Conservation (phyloP, 2,113 vertebrate genomes). For the Odontesthes bonariensis region DNA sequence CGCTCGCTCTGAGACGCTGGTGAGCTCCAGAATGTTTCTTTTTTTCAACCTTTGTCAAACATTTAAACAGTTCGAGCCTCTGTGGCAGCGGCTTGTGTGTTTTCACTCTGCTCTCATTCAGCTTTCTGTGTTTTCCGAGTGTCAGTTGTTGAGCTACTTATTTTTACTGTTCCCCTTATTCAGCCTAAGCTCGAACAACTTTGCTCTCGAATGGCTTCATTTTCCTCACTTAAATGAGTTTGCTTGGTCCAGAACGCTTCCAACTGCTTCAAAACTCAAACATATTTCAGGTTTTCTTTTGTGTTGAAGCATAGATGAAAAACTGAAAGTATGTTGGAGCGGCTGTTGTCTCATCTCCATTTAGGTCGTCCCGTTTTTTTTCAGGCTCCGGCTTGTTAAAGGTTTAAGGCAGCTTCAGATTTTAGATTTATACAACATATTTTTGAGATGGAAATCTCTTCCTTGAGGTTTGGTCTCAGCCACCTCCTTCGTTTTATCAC, state of each 20-base stretch:
- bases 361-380: not conserved
- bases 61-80: too few relatives aligned
- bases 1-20: slow-evolving; percentile 18
- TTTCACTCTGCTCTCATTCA: slow-evolving; percentile 31
- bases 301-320: not conserved
- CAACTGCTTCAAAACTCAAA: too few relatives aligned
- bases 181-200: not conserved
- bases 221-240: not conserved
- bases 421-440: not conserved
- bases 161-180: not conserved
- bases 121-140: not conserved
- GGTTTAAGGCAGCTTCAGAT: not conserved
- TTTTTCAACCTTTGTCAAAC: not conserved
- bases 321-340: slow-evolving; percentile 44
- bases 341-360: not conserved
- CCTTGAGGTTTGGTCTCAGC: slow-evolving; percentile 20
- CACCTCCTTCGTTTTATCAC: slow-evolving; percentile 51
- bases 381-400: not conserved
- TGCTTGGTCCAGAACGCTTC: too few relatives aligned
- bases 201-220: not conserved
- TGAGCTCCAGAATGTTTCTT: slow-evolving; percentile 31
- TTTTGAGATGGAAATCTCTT: slow-evolving; percentile 25
- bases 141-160: not conserved
- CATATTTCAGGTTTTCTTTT: too few relatives aligned
- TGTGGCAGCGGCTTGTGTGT: not conserved